Conservation (phyloP, 2,797 vertebrate genomes). For the Rhadinocentrus ornatus region DNA sequence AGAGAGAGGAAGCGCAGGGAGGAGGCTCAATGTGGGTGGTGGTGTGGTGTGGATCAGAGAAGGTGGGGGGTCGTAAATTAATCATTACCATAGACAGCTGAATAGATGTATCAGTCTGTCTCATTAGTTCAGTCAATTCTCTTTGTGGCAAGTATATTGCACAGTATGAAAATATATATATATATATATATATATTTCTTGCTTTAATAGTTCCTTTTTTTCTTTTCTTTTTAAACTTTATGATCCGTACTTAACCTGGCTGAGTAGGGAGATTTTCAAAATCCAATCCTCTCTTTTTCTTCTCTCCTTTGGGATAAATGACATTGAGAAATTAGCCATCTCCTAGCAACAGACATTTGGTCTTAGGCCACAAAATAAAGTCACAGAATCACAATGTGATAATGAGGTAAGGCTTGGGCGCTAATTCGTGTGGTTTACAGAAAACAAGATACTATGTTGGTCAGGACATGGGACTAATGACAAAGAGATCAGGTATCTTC, state of each 20-base stretch:
- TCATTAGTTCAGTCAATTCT: conserved; percentile 71
- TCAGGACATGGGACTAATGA: too few relatives aligned
- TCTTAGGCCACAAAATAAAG: conserved; percentile 72
- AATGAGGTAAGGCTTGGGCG: too few relatives aligned
- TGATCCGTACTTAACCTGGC: conserved; percentile 23
- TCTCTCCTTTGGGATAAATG: conserved; percentile 56
- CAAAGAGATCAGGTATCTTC: too few relatives aligned
- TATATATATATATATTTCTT: background rate
- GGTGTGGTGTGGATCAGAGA: conserved; percentile 54
- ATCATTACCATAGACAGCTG: conserved; percentile 76
- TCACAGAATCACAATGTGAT: conserved; percentile 52
- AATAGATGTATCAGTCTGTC: conserved; percentile 76
- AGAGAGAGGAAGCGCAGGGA: conserved; percentile 43
- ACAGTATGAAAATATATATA: conserved; percentile 11
- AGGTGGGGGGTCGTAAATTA: conserved; percentile 78
- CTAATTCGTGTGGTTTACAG: too few relatives aligned
- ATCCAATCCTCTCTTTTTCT: background rate
- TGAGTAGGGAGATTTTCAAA: conserved; percentile 6
- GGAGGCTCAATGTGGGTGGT: conserved; percentile 42
- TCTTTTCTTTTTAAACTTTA: background rate
- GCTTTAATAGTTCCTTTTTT: conserved; percentile 20
- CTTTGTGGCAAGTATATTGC: conserved; percentile 55
- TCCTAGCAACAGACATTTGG: conserved; percentile 82
- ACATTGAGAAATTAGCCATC: conserved; percentile 82
- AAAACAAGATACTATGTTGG: too few relatives aligned